Percentiles rank a stretch among this genome's conserved stretches.
Conservation (phyloP, 2,797 vertebrate species). For the Cyclura pinguis region DNA sequence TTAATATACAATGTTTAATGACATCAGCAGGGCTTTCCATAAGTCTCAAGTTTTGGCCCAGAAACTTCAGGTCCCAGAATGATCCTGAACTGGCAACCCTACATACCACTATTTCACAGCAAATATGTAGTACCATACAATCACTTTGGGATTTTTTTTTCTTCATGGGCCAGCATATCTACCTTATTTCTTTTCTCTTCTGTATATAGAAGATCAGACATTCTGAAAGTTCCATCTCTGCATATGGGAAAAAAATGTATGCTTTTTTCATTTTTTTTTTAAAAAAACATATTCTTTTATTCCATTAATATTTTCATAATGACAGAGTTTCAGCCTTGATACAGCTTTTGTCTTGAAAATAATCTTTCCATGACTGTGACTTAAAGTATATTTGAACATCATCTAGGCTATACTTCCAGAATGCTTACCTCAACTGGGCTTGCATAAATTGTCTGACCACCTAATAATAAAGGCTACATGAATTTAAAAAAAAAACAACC, state of each 20-base stretch:
- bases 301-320: not conserved
- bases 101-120: no score
- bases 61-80: no score
- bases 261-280: not conserved
- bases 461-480: not conserved
- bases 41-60: no score
- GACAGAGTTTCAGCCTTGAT: not conserved
- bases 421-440: constrained; percentile 13
- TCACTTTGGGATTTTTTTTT: no score
- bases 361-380: not conserved
- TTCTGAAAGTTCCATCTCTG: not conserved
- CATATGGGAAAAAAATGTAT: not conserved
- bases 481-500: constrained; percentile 6
- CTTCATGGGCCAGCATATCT: no score
- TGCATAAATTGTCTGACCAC: not conserved
- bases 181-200: not conserved
- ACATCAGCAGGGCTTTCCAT: no score
- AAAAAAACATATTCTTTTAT: not conserved
- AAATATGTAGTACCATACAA: no score
- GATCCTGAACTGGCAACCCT: no score
- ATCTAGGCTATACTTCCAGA: not conserved
- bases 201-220: not conserved
- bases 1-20: no score
- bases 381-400: not conserved
- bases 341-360: not conserved